These are phyloP conservation scores for Ardeotis arabs DNA, from an alignment of 2,113 vertebrate species.

Conservation along the genomic window DNA sequence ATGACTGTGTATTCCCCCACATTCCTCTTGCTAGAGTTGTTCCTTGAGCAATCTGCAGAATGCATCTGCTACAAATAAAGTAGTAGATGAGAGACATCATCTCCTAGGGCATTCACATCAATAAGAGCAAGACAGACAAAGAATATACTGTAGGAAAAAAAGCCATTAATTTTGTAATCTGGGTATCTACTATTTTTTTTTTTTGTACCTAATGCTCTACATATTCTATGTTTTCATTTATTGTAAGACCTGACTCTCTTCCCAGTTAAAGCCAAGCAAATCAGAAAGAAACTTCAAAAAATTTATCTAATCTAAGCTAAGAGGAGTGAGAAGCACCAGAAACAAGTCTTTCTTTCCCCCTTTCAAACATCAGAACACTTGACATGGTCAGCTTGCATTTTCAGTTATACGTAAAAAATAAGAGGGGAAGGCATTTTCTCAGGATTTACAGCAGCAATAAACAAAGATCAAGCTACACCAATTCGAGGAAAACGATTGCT, in stretches of 20 bases:
- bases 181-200: background rate
- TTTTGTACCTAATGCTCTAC: background rate
- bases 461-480: background rate
- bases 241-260: background rate
- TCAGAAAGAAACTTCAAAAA: background rate
- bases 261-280: background rate
- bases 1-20: background rate
- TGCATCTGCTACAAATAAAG: background rate
- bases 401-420: background rate
- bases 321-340: background rate
- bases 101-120: background rate
- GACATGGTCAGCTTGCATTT: background rate
- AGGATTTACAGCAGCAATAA: background rate
- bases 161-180: background rate
- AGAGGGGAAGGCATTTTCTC: background rate
- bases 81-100: background rate
- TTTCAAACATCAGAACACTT: background rate
- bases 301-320: background rate
- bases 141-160: background rate
- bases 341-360: background rate
- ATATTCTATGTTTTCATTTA: background rate
- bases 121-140: background rate
- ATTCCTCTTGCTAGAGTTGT: background rate
- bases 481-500: background rate
- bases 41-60: background rate